These are phyloP conservation scores for Strix aluco DNA, from an alignment of 2,113 vertebrate genomes.

Conservation along the genomic window DNA sequence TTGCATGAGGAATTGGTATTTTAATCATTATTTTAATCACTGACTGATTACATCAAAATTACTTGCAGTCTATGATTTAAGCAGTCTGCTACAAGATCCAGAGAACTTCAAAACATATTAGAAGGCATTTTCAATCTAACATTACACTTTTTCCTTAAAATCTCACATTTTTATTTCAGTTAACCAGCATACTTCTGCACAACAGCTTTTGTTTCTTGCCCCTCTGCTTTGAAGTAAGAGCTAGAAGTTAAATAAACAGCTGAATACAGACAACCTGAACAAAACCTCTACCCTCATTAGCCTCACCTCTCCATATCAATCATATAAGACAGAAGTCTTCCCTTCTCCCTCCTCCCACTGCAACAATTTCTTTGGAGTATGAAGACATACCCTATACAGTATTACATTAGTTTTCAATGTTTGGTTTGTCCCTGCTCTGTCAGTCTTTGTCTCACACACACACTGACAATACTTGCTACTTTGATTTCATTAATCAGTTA, in stretches of 20 bases:
- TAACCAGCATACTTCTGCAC: not conserved
- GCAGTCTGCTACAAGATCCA: not conserved
- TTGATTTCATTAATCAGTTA: conserved; percentile 51
- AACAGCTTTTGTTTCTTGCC: not conserved
- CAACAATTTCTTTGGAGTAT: not conserved
- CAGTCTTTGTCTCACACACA: not conserved
- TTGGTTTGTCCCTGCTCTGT: not conserved
- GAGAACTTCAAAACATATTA: not conserved
- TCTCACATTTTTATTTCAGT: not conserved
- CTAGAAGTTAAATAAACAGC: not conserved
- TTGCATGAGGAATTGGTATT: not conserved
- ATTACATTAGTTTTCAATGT: not conserved
- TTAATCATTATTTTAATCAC: not conserved
- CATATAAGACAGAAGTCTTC: not conserved
- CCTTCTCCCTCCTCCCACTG: not conserved
- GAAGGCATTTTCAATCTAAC: not conserved
- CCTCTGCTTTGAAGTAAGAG: not conserved
- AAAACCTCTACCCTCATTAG: not conserved
- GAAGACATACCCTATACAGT: not conserved
- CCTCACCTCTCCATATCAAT: not conserved
- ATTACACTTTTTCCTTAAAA: not conserved
- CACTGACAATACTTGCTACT: not conserved
- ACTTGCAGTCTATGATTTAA: not conserved
- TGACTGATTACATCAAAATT: not conserved
- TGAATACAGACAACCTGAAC: not conserved